Evolutionary conservation across 1,140 invertebrate genomes (phyloP), one percentile per base, ranked within the genome.

Genomic region (Sipha flava): DNA sequence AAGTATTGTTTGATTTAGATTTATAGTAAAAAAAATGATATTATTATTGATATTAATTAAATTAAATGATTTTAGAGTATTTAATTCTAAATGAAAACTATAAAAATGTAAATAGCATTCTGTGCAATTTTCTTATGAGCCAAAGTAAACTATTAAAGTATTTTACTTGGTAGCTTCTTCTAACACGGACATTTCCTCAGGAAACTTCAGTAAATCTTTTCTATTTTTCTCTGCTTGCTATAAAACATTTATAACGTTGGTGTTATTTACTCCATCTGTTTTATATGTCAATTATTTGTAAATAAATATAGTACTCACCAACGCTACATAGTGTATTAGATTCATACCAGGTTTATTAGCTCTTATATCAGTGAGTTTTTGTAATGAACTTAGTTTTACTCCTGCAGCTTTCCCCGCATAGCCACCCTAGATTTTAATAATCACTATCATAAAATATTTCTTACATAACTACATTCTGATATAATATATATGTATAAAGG

Each of bases 311-410:
- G 43, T 70, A 75, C 86, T 88, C 85, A 92, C 92, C 88, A 93
- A 86, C 70, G 93, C 95, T 14, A 99, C 95, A 84, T 95, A 98
- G 86, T 99, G 96, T 83, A 99, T 93, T 7, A 99, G 88, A 87
- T 96, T 98, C 91, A 99, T 96, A 77, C 95, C 94, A 1, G 96
- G 96, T 85, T 98, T 98, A 85, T 98, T 98, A 1, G 96, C 95
- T 64, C 96, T 88, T 73, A 97, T 97, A 85, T 99, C 97, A 0
- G 95, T 94, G 45, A 99, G 87, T 85, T 98, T 99, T 84, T 98
- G 94, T 31, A 99, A 87, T 0, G 97, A 98, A 14, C 94, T 92
- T 16, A 98, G 88, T 86, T 97, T 97, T 10, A 99, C 95, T 9
- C 96, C 97, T 14, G 95, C 96, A 2, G 96, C 96, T 85, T 98